Conservation (phyloP, 2,888 invertebrate species). For the Yponomeuta plumbellus region DNA sequence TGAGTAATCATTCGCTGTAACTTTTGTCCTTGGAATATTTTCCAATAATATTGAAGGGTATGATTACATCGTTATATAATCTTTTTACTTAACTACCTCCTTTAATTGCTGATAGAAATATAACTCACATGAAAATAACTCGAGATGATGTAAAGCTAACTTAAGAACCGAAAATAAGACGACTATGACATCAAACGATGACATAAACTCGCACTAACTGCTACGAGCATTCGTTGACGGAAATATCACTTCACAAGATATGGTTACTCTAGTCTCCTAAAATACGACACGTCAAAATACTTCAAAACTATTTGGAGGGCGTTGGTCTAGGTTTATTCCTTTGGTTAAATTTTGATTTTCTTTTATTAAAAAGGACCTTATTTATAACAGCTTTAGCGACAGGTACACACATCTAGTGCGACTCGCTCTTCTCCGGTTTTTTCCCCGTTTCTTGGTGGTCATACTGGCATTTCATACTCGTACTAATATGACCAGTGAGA, state of each 20-base stretch:
- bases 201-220: background rate
- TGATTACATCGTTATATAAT: too few relatives aligned
- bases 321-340: background rate
- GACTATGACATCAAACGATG: slow-evolving; percentile 8
- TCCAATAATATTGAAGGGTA: too few relatives aligned
- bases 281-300: background rate
- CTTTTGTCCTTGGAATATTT: too few relatives aligned
- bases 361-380: background rate
- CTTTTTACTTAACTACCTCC: too few relatives aligned
- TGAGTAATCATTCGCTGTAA: too few relatives aligned
- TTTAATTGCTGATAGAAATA: too few relatives aligned
- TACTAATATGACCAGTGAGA: too few relatives aligned
- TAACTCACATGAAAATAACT: background rate
- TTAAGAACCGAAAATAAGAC: background rate
- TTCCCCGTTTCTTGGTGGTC: too few relatives aligned
- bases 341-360: background rate
- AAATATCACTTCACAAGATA: background rate
- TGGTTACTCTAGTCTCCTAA: background rate
- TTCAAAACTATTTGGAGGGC: background rate
- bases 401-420: too few relatives aligned
- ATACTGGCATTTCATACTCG: too few relatives aligned
- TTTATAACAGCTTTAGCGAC: too few relatives aligned
- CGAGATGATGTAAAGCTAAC: background rate
- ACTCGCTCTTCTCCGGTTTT: too few relatives aligned
- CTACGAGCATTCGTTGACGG: background rate